A percentile compares a stretch with the other conserved stretches of the same genome.
Conservation (phyloP, 2,888 invertebrate species). For the Sinohyriopsis cumingii region DNA sequence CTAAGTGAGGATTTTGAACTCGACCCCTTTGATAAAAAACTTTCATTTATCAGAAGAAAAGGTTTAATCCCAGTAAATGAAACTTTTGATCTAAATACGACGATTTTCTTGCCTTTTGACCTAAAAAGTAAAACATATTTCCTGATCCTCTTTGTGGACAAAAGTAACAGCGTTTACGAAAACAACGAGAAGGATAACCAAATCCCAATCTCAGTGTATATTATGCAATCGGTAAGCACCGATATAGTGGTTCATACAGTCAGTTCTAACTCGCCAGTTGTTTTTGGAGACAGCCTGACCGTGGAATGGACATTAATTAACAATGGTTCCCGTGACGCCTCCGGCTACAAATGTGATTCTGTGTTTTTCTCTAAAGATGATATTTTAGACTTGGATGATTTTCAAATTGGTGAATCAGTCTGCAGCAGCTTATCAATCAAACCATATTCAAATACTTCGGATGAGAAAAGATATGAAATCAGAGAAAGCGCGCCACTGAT, state of each 20-base stretch:
- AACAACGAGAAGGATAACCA: constrained; percentile 23
- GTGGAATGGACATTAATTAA: constrained; percentile 20
- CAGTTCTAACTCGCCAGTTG: constrained; percentile 1
- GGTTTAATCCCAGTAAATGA: constrained; percentile 5
- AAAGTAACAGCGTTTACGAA: constrained; percentile 20
- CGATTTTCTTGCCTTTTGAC: constrained; percentile 18
- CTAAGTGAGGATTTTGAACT: constrained; percentile 21
- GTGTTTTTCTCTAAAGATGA: constrained; percentile 24
- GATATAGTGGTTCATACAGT: constrained; percentile 20
- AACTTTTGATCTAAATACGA: constrained; percentile 1
- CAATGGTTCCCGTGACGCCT: constrained; percentile 12
- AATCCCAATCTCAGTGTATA: constrained; percentile 1
- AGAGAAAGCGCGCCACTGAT: constrained; percentile 5
- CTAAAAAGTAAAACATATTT: constrained; percentile 18
- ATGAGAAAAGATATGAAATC: not conserved
- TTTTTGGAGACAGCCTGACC: constrained; percentile 13
- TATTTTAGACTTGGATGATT: constrained; percentile 23
- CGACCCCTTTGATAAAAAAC: constrained; percentile 23
- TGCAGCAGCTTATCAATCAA: constrained; percentile 17
- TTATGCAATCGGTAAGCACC: constrained; percentile 13
- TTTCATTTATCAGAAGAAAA: constrained; percentile 2
- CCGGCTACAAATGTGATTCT: constrained; percentile 28
- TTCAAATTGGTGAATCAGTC: constrained; percentile 14
- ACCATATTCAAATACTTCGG: constrained; percentile 2
- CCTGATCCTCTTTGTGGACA: constrained; percentile 18